Conservation (phyloP, 2,888 invertebrate species). For the Drosophila mimica region DNA sequence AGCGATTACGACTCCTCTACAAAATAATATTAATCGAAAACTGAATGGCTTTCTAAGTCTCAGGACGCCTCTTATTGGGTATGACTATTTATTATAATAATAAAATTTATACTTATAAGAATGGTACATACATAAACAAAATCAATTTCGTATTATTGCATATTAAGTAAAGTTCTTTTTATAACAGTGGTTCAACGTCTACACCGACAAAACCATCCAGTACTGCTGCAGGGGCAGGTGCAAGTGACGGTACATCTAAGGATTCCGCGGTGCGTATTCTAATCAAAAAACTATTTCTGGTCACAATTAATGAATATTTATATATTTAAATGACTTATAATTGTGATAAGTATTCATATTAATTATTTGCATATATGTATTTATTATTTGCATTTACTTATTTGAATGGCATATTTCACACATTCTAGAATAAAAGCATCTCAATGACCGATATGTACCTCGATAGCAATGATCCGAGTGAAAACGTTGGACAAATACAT, state of each 20-base stretch:
- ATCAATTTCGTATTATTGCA: neutral
- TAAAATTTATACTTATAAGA: neutral
- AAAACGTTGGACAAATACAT: conserved; percentile 97
- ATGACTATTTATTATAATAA: conserved; percentile 42
- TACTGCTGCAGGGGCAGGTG: conserved; percentile 33
- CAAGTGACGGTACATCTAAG: conserved; percentile 59
- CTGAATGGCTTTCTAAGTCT: conserved; percentile 84
- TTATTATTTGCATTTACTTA: neutral
- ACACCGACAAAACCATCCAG: conserved; percentile 52
- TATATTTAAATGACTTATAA: neutral
- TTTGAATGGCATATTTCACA: neutral
- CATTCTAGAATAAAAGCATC: conserved; percentile 93
- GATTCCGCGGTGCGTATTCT: conserved; percentile 61
- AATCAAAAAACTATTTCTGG: neutral
- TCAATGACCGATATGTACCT: conserved; percentile 98
- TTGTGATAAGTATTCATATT: neutral
- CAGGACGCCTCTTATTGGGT: conserved; percentile 85
- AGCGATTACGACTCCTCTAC: conserved; percentile 75
- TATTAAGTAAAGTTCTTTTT: conserved; percentile 9
- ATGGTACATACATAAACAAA: neutral
- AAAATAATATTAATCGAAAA: conserved; percentile 84
- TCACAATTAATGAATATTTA: neutral
- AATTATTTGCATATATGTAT: neutral
- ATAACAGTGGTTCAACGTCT: conserved; percentile 44
- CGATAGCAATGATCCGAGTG: conserved; percentile 96